phyloP scores from a whole-genome alignment of 2,888 invertebrate species.

The Troides oblongomaculatus region DNA sequence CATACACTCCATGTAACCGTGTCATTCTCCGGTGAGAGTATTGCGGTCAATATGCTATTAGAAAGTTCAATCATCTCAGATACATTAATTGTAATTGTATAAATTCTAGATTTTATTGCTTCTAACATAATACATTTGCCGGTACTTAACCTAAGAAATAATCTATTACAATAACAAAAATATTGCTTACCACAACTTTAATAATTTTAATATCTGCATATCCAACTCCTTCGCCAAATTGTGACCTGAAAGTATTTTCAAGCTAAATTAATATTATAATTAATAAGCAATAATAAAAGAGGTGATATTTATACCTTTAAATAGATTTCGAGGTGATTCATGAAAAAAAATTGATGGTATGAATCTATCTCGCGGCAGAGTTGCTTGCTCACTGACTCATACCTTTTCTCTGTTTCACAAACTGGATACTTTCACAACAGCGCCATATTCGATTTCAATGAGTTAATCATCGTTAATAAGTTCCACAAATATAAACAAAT shows the following conservation, averaged over 20 bases:
- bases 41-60: background rate
- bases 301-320: conserved; percentile 1
- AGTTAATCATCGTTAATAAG: conserved; percentile 25
- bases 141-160: background rate
- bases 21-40: background rate
- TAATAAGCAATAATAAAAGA: background rate
- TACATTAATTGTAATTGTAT: background rate
- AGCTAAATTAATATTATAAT: background rate
- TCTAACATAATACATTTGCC: background rate
- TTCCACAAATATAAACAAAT: background rate
- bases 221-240: conserved; percentile 28
- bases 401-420: conserved; percentile 37
- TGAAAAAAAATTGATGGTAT: conserved; percentile 35
- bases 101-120: background rate
- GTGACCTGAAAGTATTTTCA: conserved; percentile 18
- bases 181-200: conserved; percentile 47
- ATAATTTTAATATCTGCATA: conserved; percentile 45
- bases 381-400: conserved; percentile 58
- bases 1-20: conserved; percentile 3
- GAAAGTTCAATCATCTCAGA: conserved; percentile 9
- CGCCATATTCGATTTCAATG: conserved; percentile 38
- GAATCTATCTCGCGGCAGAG: conserved; percentile 46
- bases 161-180: background rate
- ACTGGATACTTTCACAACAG: conserved; percentile 51
- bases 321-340: conserved; percentile 35